phyloP scores from a whole-genome alignment of 1,140 invertebrate genomes.

The Cotesia typhae region DNA sequence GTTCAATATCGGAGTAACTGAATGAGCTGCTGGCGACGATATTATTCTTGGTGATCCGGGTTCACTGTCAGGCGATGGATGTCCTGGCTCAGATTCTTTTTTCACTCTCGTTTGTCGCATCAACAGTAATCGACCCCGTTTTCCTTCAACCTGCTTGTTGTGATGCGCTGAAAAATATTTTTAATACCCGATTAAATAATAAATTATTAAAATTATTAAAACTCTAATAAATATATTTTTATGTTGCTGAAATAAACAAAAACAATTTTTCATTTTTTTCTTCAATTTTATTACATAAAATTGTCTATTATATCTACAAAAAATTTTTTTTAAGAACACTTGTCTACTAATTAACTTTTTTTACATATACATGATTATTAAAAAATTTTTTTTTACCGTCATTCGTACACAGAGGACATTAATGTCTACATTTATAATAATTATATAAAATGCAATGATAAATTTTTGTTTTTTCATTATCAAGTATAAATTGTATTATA shows the following conservation, averaged over 20 bases:
- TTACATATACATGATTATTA: slow-evolving; percentile 1
- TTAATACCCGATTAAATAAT: neutral
- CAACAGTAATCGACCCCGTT: slow-evolving; percentile 68
- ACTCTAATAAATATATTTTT: neutral
- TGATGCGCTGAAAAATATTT: slow-evolving; percentile 32
- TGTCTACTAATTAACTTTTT: neutral
- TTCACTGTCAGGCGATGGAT: slow-evolving; percentile 66
- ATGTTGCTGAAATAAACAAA: neutral
- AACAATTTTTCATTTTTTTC: neutral
- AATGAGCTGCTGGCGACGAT: slow-evolving; percentile 54
- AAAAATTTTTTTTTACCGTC: too few relatives aligned
- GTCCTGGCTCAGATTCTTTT: slow-evolving; percentile 68
- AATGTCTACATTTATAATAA: neutral
- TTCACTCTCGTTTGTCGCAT: slow-evolving; percentile 75
- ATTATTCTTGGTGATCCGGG: slow-evolving; percentile 60
- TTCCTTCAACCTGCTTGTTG: slow-evolving; percentile 63
- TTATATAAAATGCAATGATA: slow-evolving; percentile 1
- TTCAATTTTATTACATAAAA: slow-evolving; percentile 1
- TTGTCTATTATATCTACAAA: slow-evolving; percentile 4
- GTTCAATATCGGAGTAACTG: slow-evolving; percentile 63
- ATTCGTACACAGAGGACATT: neutral
- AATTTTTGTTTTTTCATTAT: slow-evolving; percentile 29
- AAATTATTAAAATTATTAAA: neutral
- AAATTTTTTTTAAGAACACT: slow-evolving; percentile 4
- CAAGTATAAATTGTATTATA: slow-evolving; percentile 36